Conservation (phyloP, 2,797 vertebrate species). For the Schizothorax lantsangensis region DNA sequence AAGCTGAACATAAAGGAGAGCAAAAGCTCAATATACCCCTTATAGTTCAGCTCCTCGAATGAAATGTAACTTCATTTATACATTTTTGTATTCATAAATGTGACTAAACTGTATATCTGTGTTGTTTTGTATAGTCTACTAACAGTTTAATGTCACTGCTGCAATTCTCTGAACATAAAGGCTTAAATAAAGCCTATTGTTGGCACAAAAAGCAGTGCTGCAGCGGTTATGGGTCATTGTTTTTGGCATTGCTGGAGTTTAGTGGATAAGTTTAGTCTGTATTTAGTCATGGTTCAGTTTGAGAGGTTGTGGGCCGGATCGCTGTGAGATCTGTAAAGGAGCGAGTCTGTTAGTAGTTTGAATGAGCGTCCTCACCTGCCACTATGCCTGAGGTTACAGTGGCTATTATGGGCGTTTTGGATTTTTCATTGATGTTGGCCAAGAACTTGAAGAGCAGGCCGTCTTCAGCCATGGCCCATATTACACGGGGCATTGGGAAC, state of each 20-base stretch:
- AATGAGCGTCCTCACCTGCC: slow-evolving; percentile 83
- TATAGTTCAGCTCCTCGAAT: background rate
- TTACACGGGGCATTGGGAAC: slow-evolving; percentile 97
- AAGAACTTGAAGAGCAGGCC: slow-evolving; percentile 93
- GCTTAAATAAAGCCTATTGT: background rate
- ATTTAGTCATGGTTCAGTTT: background rate
- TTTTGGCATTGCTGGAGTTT: background rate
- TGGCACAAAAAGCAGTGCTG: background rate
- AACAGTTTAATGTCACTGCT: background rate
- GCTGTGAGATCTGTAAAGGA: slow-evolving; percentile 4
- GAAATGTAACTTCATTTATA: background rate
- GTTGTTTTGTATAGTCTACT: background rate
- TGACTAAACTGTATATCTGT: background rate
- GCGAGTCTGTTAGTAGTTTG: slow-evolving; percentile 63
- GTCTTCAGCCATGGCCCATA: slow-evolving; percentile 98
- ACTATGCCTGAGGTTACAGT: slow-evolving; percentile 87
- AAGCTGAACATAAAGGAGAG: background rate
- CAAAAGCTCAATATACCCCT: background rate
- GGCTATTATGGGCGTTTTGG: slow-evolving; percentile 92
- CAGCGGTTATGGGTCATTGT: background rate
- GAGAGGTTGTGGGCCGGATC: background rate
- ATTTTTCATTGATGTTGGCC: slow-evolving; percentile 83
- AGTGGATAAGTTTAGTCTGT: background rate
- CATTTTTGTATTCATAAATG: background rate
- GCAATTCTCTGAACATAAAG: slow-evolving; percentile 3